Percentiles rank a stretch among this genome's conserved stretches.
Conservation (phyloP, 2,113 vertebrate genomes). For the Psilopogon haemacephalus region DNA sequence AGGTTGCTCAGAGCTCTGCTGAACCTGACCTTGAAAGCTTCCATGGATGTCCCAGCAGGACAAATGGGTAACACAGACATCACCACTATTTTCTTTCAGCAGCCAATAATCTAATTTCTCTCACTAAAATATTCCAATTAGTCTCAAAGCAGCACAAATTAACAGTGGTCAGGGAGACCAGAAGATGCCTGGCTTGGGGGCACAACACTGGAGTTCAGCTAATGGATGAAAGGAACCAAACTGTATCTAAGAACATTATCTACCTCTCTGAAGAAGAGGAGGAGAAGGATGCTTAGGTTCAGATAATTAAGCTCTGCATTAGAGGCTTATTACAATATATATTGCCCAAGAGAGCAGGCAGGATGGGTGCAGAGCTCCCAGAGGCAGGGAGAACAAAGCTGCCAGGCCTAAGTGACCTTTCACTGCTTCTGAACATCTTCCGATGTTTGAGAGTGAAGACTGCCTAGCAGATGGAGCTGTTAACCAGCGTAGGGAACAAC, state of each 20-base stretch:
- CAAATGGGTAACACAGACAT: no score
- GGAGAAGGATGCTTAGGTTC: background rate
- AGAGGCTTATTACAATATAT: slow-evolving; percentile 45
- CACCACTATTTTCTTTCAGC: no score
- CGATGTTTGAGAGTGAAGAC: slow-evolving; percentile 52
- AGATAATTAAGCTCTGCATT: slow-evolving; percentile 51
- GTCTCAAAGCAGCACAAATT: no score
- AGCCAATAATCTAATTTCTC: no score
- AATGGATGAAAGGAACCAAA: background rate
- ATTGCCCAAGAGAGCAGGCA: slow-evolving; percentile 41
- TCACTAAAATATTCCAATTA: no score
- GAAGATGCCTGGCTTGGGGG: background rate
- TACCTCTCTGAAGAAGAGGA: background rate
- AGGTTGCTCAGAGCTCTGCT: no score
- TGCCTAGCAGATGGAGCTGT: slow-evolving; percentile 43
- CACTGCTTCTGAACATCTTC: slow-evolving; percentile 6
- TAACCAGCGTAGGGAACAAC: slow-evolving; percentile 39
- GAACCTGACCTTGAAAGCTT: no score
- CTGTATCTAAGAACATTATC: slow-evolving; percentile 40
- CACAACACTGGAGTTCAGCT: background rate
- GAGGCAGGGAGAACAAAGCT: slow-evolving; percentile 24
- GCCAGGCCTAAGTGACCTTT: slow-evolving; percentile 52
- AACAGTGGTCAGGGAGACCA: background rate
- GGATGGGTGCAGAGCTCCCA: background rate
- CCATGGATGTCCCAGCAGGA: no score